A percentile compares a stretch with the other conserved stretches of the same genome.
Conservation (phyloP, 2,888 invertebrate species). For the Calliphora vomitoria region DNA sequence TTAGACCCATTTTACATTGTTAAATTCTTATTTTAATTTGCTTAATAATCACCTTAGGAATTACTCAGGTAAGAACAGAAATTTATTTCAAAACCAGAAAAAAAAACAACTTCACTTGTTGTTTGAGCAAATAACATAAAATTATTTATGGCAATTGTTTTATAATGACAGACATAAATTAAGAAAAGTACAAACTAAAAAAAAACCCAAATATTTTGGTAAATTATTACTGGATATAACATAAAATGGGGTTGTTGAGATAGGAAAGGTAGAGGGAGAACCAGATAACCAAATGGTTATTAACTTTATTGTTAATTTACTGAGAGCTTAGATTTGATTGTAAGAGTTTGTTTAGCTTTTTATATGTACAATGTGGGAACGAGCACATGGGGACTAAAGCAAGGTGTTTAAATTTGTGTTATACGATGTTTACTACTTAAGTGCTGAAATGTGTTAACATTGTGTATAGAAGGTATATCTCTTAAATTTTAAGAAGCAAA, state of each 20-base stretch:
- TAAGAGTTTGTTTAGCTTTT: not conserved
- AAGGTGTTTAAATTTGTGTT: too few species aligned
- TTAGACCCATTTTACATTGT: constrained; percentile 23
- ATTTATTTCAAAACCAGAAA: constrained; percentile 6
- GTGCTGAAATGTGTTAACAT: too few species aligned
- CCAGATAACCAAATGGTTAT: not conserved
- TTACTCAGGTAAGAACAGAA: constrained; percentile 9
- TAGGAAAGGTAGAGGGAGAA: not conserved
- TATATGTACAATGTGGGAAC: not conserved
- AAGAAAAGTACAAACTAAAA: not conserved
- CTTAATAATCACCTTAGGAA: constrained; percentile 16
- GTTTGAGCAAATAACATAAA: not conserved
- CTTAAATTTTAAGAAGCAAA: too few species aligned
- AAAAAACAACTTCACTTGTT: not conserved
- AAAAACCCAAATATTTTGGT: not conserved
- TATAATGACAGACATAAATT: constrained; percentile 40
- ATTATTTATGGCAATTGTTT: constrained; percentile 52
- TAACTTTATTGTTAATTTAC: not conserved
- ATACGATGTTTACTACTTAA: too few species aligned
- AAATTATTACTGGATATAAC: not conserved
- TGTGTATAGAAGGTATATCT: too few species aligned
- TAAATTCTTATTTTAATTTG: constrained; percentile 29
- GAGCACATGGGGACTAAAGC: too few species aligned
- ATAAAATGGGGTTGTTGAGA: not conserved
- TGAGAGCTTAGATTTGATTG: not conserved